phyloP scores from a whole-genome alignment of 2,888 invertebrate species.

The Conchocele bisecta region DNA sequence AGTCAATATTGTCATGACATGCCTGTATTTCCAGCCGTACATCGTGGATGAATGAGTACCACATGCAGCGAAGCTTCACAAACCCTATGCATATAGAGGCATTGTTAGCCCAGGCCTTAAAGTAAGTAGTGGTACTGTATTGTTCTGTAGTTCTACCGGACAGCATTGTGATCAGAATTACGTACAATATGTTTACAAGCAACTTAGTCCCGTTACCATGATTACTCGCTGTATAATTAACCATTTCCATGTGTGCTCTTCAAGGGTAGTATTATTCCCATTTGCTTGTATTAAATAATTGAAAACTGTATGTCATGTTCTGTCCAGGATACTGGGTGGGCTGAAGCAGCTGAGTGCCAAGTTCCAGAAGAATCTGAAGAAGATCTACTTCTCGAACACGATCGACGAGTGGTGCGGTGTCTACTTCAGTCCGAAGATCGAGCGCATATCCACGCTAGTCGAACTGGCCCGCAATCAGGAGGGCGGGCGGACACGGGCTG shows the following conservation, averaged over 20 bases:
- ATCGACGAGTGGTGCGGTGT: constrained; percentile 70
- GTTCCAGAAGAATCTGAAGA: constrained; percentile 57
- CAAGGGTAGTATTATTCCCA: no score
- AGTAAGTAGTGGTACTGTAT: constrained; percentile 61
- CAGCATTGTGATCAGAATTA: no score
- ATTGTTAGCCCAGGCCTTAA: constrained; percentile 65
- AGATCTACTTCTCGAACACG: constrained; percentile 62
- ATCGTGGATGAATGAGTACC: constrained; percentile 89
- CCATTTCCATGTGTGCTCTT: no score
- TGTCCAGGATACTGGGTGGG: constrained; percentile 60
- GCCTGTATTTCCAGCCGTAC: constrained; percentile 75
- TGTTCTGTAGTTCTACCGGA: no score
- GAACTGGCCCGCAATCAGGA: constrained; percentile 58
- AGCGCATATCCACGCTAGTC: constrained; percentile 62
- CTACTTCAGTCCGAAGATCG: constrained; percentile 63
- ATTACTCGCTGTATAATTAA: no score
- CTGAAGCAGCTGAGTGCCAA: constrained; percentile 60
- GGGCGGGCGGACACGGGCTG: no score
- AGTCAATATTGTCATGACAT: background rate
- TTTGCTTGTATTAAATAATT: background rate
- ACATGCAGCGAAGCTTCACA: constrained; percentile 88
- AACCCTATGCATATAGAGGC: constrained; percentile 88
- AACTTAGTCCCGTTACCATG: background rate
- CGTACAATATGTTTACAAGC: no score
- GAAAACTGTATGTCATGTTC: constrained; percentile 4